Evolutionary conservation across 1,140 invertebrate genomes (phyloP), one percentile per base, ranked within the genome.

Genomic region (Piezodorus guildinii): DNA sequence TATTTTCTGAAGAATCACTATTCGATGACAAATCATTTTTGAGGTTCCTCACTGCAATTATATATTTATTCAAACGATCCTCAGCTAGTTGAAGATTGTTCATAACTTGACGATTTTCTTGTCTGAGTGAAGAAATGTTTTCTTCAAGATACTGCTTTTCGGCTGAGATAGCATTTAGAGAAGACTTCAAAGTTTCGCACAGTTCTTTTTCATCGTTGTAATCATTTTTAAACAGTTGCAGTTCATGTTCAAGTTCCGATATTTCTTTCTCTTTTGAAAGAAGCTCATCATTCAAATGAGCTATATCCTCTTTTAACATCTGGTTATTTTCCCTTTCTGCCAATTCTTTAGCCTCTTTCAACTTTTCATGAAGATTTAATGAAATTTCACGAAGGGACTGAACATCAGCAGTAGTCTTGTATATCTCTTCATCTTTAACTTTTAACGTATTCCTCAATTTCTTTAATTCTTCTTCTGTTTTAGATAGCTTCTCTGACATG

Each of bases 371-470:
- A 14, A 66, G 43, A 51, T 59, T 67, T 23, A 52, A 34, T 12
- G 67, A 49, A 25, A 69, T 64, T n/a, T 30, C 23, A 59, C 66
- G 66, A 21, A 68, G 43, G 52, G 66, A 56, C 52, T 56, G 56
- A 0, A 69, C 64, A 49, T 69, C 68, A 19, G 65, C 61, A 17
- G 44, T 65, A 3, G 60, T 64, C n/a, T 52, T 65, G 14, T 65
- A 17, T 70, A 65, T 68, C 60, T 81, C 78, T 52, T 79, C 79
- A 71, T 85, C 81, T 65, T 80, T 79, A 27, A 78, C 71, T 23
- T 78, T 71, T 46, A 82, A 78, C 66, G 82, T 81, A 64, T 79
- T 76, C 72, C 79, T 79, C 9, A 81, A 74, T 59, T 79, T 71
- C 62, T 81, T 72, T 12, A 83, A 68, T 67, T 85, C 79, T 51